Conservation (phyloP, 2,113 vertebrate genomes). For the Ctenodactylus gundi region DNA sequence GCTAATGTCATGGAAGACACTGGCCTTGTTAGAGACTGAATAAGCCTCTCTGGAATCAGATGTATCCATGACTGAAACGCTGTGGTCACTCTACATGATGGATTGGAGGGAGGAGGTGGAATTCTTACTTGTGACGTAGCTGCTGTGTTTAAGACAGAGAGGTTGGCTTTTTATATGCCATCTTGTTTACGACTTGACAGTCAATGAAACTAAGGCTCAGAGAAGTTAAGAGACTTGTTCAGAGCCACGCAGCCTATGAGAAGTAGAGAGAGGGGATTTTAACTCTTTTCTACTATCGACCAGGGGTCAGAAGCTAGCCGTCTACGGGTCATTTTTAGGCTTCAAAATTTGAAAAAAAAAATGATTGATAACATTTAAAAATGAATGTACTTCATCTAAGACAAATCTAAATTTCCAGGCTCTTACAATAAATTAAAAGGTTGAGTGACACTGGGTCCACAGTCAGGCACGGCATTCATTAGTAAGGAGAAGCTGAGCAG, state of each 20-base stretch:
- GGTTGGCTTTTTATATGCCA: background rate
- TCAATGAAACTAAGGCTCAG: conserved; percentile 10
- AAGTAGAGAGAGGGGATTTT: background rate
- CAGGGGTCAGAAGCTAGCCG: background rate
- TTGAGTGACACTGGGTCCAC: background rate
- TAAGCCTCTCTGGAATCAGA: conserved; percentile 24
- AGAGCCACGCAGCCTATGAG: background rate
- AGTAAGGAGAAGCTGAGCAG: background rate
- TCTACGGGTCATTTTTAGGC: background rate
- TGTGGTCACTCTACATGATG: background rate
- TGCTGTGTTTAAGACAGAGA: background rate
- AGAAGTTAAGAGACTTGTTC: background rate
- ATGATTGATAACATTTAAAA: background rate
- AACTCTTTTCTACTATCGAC: background rate
- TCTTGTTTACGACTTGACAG: background rate
- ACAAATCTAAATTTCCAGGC: background rate
- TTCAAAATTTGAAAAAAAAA: background rate
- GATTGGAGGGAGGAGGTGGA: background rate
- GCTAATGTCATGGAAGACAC: conserved; percentile 39
- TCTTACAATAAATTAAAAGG: background rate
- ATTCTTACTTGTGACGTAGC: background rate
- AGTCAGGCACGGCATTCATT: background rate
- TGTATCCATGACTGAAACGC: conserved; percentile 30
- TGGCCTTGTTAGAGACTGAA: conserved; percentile 38
- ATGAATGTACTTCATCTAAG: background rate